Base-by-base conservation (phyloP, 2,113 vertebrate species). In the Prionailurus bengalensis region DNA sequence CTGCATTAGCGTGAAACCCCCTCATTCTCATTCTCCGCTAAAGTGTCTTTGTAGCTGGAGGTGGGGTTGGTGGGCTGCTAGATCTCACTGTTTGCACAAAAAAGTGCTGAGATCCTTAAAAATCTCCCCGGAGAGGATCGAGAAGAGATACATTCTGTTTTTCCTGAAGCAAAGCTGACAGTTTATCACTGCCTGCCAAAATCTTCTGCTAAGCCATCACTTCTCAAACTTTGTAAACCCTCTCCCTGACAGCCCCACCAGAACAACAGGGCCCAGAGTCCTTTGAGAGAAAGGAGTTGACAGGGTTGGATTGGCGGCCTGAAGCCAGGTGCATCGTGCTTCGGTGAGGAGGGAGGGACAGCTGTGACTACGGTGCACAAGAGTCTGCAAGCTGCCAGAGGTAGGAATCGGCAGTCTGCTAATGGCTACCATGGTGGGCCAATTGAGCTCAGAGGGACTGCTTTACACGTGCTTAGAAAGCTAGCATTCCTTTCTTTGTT, bases 161-260 rank as follows among this genome's bases (percentile, higher is more conserved):
- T 42, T 29, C 21, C 79, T 61, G 23, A 88, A 94, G 76, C 82
- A 53, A 89, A 91, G 76, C 85, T 55, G 36, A 71, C 58, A 61
- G 68, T 82, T 45, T 78, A 74, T 89, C 92, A 39, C 7, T 15
- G 53, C 53, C 68, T 94, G 76, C 70, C 79, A 61, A 93, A 96
- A 76, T 36, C 76, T 82, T 79, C 39, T 68, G 83, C 48, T 80
- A 71, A 91, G 86, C n/a, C 36, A 29, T 71, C 42, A 29, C 53
- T 78, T 84, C 79, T 90, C 79, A 94, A 90, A 97, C 83, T 91
- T 96, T 82, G 42, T 45, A 88, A 95, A 83, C 27, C 78, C 66
- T 89, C 85, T 89, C 55, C 48, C 29, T 81, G 63, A 55, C 1
- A 0, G 29, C 12, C 21, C 11, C 17, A 9, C 36, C 78, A 63